These are phyloP conservation scores for Callospermophilus lateralis DNA, from an alignment of 2,113 vertebrate species.

Conservation along the genomic window DNA sequence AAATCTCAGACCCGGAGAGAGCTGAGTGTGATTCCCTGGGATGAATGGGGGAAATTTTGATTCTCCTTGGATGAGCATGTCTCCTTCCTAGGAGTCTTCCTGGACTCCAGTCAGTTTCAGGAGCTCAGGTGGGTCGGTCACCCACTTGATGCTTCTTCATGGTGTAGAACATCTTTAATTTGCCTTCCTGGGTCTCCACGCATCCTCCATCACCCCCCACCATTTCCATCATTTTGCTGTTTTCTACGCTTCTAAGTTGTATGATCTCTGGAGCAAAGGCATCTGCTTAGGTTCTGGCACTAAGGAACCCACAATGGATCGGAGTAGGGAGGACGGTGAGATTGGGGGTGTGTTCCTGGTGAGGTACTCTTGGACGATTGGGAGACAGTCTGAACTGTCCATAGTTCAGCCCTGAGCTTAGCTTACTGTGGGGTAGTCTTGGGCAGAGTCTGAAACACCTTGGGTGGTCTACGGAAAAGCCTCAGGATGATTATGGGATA, in stretches of 20 bases:
- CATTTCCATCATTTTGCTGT: not conserved
- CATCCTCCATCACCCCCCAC: not conserved
- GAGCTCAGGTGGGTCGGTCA: not conserved
- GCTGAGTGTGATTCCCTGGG: not conserved
- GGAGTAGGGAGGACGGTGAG: not conserved
- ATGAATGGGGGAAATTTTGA: not conserved
- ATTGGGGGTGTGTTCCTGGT: not conserved
- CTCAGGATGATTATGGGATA: no score
- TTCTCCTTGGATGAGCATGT: not conserved
- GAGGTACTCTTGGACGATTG: no score
- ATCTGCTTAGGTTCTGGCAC: not conserved
- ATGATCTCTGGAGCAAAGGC: not conserved
- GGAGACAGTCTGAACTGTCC: no score
- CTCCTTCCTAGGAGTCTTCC: not conserved
- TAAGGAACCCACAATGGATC: not conserved
- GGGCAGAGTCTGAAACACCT: no score
- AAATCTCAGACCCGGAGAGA: not conserved
- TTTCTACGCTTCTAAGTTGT: not conserved
- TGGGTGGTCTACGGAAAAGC: no score
- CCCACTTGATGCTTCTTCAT: conserved; percentile 1
- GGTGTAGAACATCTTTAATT: not conserved
- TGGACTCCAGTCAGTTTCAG: not conserved
- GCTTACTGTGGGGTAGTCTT: no score
- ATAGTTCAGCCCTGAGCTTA: no score
- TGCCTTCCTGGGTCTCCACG: no score